Base-by-base conservation (phyloP, 1,140 invertebrate species). In the Paramacrobiotus metropolitanus region DNA sequence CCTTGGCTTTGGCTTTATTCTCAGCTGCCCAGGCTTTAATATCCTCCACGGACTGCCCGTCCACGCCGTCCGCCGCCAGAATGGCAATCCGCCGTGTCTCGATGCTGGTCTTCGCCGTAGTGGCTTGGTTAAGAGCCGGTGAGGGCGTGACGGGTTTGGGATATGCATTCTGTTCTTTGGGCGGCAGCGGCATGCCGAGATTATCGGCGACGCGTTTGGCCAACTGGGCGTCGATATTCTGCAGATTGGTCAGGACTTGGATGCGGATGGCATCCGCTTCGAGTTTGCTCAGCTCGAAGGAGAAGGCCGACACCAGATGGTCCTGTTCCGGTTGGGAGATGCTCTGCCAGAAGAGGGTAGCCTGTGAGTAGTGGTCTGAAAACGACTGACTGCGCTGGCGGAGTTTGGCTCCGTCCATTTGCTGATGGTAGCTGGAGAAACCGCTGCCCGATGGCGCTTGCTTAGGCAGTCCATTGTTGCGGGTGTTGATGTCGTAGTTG, bases 401-500 rank as follows among this genome's bases (percentile, higher is more conserved):
- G 48, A 55, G 15, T 24, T 55, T 55, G 48, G 15, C 9, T 9
- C 15, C 48, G 24, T 55, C 48, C 0, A 55, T 55, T 15, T 24
- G 48, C 28, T 55, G 15, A 9, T 15, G 15, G 48, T 55, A 55
- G 15, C 15, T 20, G 48, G 24, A 9, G 24, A 20, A 55, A 28
- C 48, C 48, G 15, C 24, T 15, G 4, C 28, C 28, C 48, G 15
- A 9, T 15, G 9, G 15, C 15, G 48, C 15, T 15, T 15, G 24
- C 28, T 55, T 55, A 15, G 48, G 48, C 15, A 55, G 48, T 20
- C 48, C 48, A 4, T 55, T 55, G 48, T 28, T 55, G 48, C 15
- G 15, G 9, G 48, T 18, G 61, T 55, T 61, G 9, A 62, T 61
- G 21, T 24, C 48, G 48, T 55, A 55, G 48, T 24, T 55, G 48